A percentile compares a stretch with the other conserved stretches of the same genome.
These are phyloP conservation scores for Ochlodes sylvanus DNA, from an alignment of 2,888 invertebrate genomes.

Conservation along the genomic window DNA sequence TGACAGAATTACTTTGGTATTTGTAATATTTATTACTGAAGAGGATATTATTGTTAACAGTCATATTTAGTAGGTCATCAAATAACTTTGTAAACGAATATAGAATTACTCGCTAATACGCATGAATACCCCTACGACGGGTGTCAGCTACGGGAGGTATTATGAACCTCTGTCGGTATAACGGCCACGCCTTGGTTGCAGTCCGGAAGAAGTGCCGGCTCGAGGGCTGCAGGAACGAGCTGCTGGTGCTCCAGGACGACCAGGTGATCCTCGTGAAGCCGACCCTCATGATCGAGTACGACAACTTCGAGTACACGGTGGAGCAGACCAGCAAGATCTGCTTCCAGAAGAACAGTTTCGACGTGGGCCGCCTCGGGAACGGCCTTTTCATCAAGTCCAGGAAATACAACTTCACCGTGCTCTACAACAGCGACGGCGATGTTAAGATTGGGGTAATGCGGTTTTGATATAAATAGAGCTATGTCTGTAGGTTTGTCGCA, in stretches of 20 bases:
- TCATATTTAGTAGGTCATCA: no score
- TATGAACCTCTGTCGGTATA: no score
- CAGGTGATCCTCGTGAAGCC: conserved; percentile 86
- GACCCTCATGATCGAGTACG: conserved; percentile 87
- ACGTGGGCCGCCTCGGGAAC: conserved; percentile 88
- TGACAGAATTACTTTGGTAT: no score
- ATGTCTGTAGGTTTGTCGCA: no score
- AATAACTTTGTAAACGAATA: no score
- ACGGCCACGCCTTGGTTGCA: conserved; percentile 50
- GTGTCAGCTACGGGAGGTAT: no score
- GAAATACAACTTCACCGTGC: conserved; percentile 89
- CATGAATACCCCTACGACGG: no score
- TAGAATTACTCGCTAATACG: no score
- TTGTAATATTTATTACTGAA: no score
- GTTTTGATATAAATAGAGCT: not conserved
- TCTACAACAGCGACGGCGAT: conserved; percentile 88
- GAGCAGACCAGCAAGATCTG: conserved; percentile 86
- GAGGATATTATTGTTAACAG: no score
- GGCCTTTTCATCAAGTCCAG: conserved; percentile 88
- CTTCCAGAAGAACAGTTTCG: conserved; percentile 86
- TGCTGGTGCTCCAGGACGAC: conserved; percentile 87
- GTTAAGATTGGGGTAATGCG: conserved; percentile 88
- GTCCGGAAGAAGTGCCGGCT: conserved; percentile 87
- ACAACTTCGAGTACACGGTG: conserved; percentile 86
- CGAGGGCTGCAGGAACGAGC: conserved; percentile 85